Conservation (phyloP, 2,888 invertebrate species). For the Heteromurus nitidus region DNA sequence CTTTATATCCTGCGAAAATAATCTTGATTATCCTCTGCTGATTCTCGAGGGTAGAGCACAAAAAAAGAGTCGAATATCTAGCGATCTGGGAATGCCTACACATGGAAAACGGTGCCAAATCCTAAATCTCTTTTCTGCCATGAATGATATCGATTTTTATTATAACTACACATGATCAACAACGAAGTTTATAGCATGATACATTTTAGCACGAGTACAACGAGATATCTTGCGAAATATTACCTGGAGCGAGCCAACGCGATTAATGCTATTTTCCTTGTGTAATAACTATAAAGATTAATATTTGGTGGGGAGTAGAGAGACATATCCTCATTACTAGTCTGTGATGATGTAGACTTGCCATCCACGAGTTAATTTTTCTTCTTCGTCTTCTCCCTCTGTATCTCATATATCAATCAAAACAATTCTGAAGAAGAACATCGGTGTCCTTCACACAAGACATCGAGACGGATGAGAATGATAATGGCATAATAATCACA, state of each 20-base stretch:
- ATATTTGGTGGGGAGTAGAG: no score
- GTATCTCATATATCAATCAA: neutral
- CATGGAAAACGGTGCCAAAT: neutral
- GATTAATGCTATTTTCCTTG: no score
- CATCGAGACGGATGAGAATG: neutral
- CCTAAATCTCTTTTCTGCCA: neutral
- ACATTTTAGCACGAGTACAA: no score
- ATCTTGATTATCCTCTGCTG: neutral
- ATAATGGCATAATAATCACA: neutral
- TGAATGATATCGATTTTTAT: slow-evolving; percentile 16
- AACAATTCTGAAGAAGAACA: neutral
- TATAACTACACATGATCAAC: no score
- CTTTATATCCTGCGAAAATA: neutral
- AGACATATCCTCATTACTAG: no score
- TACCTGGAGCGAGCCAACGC: no score
- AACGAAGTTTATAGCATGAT: no score
- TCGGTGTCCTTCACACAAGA: slow-evolving; percentile 17
- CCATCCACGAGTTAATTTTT: neutral
- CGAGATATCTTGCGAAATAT: no score
- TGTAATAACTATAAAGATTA: no score
- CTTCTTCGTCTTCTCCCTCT: no score
- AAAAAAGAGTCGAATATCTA: neutral
- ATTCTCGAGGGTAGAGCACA: neutral
- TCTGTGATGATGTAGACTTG: neutral
- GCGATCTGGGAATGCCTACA: neutral